These are phyloP conservation scores for Trissonchulus latispiculum DNA, from an alignment of 2,888 invertebrate genomes.

Conservation along the genomic window DNA sequence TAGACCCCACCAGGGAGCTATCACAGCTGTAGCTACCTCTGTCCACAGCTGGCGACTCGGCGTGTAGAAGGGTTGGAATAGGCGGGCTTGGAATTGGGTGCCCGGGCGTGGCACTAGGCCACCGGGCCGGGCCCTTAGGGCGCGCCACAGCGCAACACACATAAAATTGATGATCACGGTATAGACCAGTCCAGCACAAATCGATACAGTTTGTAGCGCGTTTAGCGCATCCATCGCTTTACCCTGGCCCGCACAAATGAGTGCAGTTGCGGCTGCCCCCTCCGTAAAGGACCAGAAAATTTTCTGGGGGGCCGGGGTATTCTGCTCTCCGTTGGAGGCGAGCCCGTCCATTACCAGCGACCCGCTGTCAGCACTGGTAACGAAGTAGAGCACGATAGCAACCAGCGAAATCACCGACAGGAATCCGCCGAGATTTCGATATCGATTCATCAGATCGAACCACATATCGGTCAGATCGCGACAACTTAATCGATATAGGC, in stretches of 20 bases:
- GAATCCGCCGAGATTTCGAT: no score
- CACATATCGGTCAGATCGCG: no score
- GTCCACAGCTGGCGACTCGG: background rate
- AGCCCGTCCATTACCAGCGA: background rate
- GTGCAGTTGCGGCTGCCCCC: background rate
- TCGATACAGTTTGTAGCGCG: background rate
- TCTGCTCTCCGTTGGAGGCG: background rate
- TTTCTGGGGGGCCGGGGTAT: background rate
- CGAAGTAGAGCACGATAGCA: background rate
- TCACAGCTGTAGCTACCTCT: background rate
- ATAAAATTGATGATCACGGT: background rate
- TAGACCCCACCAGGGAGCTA: background rate
- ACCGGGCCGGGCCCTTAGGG: background rate
- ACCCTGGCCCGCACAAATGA: background rate
- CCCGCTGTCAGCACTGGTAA: background rate
- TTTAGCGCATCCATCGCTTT: background rate
- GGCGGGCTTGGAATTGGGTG: background rate
- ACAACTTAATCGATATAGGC: no score
- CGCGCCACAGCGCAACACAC: background rate
- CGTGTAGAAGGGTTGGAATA: background rate
- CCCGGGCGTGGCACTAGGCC: background rate
- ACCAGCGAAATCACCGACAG: no score
- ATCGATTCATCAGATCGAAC: no score
- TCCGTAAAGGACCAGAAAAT: conserved; percentile 10
- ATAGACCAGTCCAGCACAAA: background rate